Base-by-base conservation (phyloP, 2,797 vertebrate genomes). In the Lutjanus campechanus region DNA sequence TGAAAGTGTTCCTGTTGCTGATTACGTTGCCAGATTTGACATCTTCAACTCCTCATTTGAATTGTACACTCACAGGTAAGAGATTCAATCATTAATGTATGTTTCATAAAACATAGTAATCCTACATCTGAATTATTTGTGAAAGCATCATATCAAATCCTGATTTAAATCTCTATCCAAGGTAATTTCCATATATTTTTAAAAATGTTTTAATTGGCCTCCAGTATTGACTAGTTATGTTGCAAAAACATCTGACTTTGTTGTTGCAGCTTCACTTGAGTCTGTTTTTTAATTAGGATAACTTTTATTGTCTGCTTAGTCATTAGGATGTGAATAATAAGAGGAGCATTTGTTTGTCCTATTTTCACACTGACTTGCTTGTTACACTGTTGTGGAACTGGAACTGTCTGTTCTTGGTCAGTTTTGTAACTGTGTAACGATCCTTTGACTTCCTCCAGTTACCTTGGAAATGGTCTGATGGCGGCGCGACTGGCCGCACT, bases 381-480 rank as follows among this genome's bases (percentile, higher is more conserved):
- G 50, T 67, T 63, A 65, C 29, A 53, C 50, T 36, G 29, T 36
- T 36, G 29, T 36, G 29, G 29, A 36, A 12, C n/a, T 36, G 29
- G 2, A 36, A 19, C 68, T 62, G 22, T 81, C 69, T 73, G 59
- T 77, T 58, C 25, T 51, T 58, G 17, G 5, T 71, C 60, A 17
- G 9, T 79, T 87, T 71, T 65, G 7, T 69, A 71, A 81, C 49
- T 2, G 41, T 44, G 1, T 67, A 58, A 76, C 51, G 69, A 72
- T 77, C 25, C 10, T 81, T 55, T 77, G 36, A 46, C 22, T 74
- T 51, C 68, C 0, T 69, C n/a, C 94, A 99, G 98, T 94, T 99
- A 99, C 93, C 94, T 99, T 75, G 97, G 97, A 73, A 96, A 97
- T 84, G 98, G 98, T 81, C 95, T 99, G 85, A 99, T 98, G 96